Base-by-base conservation (phyloP, 2,113 vertebrate species). In the Asarcornis scutulata region DNA sequence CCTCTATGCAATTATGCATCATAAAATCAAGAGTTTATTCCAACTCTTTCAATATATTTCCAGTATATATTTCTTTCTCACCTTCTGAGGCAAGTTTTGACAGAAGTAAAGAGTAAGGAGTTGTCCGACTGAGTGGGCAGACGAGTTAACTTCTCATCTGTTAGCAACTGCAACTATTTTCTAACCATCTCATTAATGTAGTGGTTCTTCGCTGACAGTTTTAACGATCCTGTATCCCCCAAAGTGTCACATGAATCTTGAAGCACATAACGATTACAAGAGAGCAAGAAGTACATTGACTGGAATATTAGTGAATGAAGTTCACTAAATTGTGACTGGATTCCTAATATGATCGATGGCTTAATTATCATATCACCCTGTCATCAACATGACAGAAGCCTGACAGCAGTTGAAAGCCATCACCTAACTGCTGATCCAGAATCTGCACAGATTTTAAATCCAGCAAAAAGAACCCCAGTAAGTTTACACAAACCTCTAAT, bases 291-390 rank as follows among this genome's bases (percentile, higher is more conserved):
- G 48, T 29, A 64, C 2, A 9, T 86, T 79, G 67, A 71, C 62
- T 60, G 25, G 48, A 68, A 89, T 69, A 74, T 69, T 53, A 86
- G 67, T 52, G 34, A 79, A 56, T 75, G 40, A 73, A 79, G 67
- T 63, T 69, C 73, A 74, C 67, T 75, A 75, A 69, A 69, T 74
- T 56, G 42, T 79, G 67, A 79, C 74, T 68, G 79, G 84, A 88
- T 82, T 81, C 75, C 64, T 69, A 56, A 62, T 34, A 53, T 1
- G 36, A 85, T 80, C 71, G 63, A 74, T 60, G 76, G 44, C 46
- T 91, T 74, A 79, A 89, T 94, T 90, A 85, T 38, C 74, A 52
- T 48, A 71, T 59, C 74, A 92, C 75, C 71, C 69, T 90, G 23
- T 81, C 76, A 87, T 34, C n/a, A 38, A 48, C 31, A 17, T 66